Conservation (phyloP, 1,140 invertebrate species). For the Neodiprion fabricii region DNA sequence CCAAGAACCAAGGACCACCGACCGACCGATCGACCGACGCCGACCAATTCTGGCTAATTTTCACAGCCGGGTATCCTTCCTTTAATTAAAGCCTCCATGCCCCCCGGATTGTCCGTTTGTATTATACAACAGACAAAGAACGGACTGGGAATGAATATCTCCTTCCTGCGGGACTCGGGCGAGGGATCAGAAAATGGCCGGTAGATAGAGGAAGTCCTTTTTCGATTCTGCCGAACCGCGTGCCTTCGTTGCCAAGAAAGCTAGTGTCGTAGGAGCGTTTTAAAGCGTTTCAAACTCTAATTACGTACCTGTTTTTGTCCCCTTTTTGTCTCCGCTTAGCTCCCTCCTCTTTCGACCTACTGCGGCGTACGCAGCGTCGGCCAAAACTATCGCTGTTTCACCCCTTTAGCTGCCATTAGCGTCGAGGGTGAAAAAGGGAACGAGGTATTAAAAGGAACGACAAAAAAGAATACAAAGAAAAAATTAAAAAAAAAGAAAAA, state of each 20-base stretch:
- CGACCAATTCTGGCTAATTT: slow-evolving; percentile 5
- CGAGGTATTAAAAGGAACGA: no score
- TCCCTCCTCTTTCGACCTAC: slow-evolving; percentile 21
- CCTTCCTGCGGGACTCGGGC: neutral
- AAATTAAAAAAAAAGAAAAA: no score
- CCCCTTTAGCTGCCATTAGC: no score
- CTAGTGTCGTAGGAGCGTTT: neutral
- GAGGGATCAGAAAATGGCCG: neutral
- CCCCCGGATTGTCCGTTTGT: neutral
- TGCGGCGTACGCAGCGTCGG: no score
- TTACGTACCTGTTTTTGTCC: neutral
- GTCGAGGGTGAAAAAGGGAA: no score
- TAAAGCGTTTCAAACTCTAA: neutral
- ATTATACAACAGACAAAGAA: no score
- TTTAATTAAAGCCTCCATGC: slow-evolving; percentile 1
- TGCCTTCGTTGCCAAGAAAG: neutral
- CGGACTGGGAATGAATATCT: no score
- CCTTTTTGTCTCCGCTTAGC: slow-evolving; percentile 13
- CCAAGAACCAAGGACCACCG: neutral
- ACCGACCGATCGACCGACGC: neutral
- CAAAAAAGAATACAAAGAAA: no score
- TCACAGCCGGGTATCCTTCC: slow-evolving; percentile 2
- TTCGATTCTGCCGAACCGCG: neutral
- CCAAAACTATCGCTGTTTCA: no score
- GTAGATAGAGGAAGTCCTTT: no score